phyloP scores from a whole-genome alignment of 2,888 invertebrate species.

The Antheraea yamamai region DNA sequence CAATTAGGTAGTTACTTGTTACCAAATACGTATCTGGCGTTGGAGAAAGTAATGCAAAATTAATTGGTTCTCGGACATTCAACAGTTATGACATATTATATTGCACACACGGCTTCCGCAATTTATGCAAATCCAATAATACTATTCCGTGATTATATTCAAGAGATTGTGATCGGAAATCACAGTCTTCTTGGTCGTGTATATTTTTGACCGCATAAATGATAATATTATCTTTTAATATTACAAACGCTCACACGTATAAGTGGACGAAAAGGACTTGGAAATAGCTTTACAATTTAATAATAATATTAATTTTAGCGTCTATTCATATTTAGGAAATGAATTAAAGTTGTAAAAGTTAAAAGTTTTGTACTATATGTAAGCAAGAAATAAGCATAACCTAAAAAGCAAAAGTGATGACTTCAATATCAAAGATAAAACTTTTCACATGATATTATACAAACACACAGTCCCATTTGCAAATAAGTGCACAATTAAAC shows the following conservation, averaged over 20 bases:
- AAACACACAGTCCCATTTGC: not conserved
- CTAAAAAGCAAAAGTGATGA: not conserved
- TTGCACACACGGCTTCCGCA: constrained; percentile 39
- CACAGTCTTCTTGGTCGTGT: not conserved
- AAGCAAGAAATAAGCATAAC: not conserved
- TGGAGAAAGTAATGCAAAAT: constrained; percentile 61
- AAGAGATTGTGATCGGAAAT: constrained; percentile 17
- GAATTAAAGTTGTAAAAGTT: not conserved
- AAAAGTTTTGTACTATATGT: not conserved
- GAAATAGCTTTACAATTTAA: no score
- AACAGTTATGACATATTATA: constrained; percentile 52
- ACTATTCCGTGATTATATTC: constrained; percentile 44
- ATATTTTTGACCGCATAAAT: not conserved
- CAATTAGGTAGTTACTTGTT: not conserved
- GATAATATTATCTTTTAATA: not conserved
- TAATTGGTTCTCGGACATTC: constrained; percentile 52
- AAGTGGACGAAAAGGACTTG: not conserved
- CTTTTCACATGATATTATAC: not conserved
- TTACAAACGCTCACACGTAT: not conserved
- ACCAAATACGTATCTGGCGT: constrained; percentile 13
- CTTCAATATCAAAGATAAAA: not conserved
- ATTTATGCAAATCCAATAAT: constrained; percentile 47
- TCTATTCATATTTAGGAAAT: not conserved
- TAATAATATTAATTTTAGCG: no score
- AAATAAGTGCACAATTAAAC: not conserved